A percentile compares a stretch with the other conserved stretches of the same genome.
Evolutionary conservation across 2,888 invertebrate species (phyloP).

Genomic region (Keiferia lycopersicella): DNA sequence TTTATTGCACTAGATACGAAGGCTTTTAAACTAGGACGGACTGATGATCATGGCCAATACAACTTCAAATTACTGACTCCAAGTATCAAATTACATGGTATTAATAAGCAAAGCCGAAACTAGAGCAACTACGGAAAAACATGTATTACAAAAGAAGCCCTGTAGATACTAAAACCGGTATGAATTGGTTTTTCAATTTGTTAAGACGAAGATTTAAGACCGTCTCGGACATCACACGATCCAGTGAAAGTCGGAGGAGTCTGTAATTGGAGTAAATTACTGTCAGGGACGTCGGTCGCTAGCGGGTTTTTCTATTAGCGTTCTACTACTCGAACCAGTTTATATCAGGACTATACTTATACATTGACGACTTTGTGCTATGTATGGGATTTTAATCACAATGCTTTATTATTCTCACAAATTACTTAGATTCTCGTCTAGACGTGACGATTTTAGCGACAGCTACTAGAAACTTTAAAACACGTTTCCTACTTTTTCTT

Average conservation of each 20-base stretch:
- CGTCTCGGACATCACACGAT: constrained; percentile 36
- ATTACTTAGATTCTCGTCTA: too few relatives aligned
- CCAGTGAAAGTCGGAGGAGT: constrained; percentile 48
- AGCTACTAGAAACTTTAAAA: too few relatives aligned
- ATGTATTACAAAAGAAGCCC: neutral
- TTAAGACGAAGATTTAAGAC: constrained; percentile 42
- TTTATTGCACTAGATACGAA: constrained; percentile 3
- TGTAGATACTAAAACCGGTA: constrained; percentile 19
- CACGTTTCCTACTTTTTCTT: too few relatives aligned
- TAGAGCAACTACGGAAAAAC: constrained; percentile 1
- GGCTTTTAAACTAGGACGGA: constrained; percentile 9
- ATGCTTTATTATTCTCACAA: too few relatives aligned
- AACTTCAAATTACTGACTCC: neutral
- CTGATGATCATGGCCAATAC: neutral
- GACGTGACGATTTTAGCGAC: too few relatives aligned
- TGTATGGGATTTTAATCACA: too few relatives aligned
- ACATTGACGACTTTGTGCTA: neutral
- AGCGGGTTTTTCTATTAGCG: constrained; percentile 47
- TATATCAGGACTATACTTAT: neutral
- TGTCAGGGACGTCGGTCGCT: constrained; percentile 42
- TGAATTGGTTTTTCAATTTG: constrained; percentile 41
- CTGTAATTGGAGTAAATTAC: constrained; percentile 57
- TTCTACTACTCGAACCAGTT: constrained; percentile 22
- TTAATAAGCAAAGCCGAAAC: neutral
- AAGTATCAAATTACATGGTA: neutral